Percentiles rank a stretch among this genome's conserved stretches.
These are phyloP conservation scores for Drosophila aldrichi DNA, from an alignment of 2,888 invertebrate genomes.

Conservation along the genomic window DNA sequence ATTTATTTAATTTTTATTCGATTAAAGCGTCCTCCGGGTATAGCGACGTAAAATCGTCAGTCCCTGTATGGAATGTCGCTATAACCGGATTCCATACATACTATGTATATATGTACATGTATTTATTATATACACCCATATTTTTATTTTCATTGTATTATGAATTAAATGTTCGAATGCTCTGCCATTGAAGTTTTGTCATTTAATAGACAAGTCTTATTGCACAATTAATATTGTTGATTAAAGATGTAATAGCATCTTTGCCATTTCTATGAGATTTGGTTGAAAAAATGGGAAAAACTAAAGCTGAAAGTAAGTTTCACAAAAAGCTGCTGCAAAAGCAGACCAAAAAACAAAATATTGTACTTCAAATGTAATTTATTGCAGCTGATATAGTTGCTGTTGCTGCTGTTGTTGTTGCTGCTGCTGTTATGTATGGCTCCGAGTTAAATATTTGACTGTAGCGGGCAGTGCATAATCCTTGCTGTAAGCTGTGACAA, in stretches of 20 bases:
- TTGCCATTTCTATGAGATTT: not conserved
- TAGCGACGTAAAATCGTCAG: no score
- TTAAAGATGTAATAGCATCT: not conserved
- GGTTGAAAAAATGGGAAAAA: not conserved
- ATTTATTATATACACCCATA: no score
- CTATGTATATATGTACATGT: no score
- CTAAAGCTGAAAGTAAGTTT: not conserved
- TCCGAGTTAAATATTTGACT: slow-evolving; percentile 22
- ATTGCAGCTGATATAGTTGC: slow-evolving; percentile 8
- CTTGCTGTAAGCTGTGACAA: slow-evolving; percentile 37
- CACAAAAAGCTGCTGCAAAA: slow-evolving; percentile 5
- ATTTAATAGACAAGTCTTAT: no score
- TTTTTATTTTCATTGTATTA: no score
- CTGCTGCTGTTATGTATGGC: slow-evolving; percentile 3
- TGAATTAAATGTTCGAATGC: no score
- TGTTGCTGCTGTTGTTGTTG: not conserved
- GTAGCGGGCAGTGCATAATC: slow-evolving; percentile 31
- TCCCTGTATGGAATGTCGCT: no score
- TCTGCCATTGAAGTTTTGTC: no score
- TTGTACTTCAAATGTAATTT: slow-evolving; percentile 36
- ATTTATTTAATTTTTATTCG: no score
- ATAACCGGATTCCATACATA: no score
- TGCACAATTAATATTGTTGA: not conserved
- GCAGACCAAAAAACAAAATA: slow-evolving; percentile 12
- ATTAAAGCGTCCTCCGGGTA: no score